Conservation (phyloP, 1,140 invertebrate species). For the Pinna nobilis region DNA sequence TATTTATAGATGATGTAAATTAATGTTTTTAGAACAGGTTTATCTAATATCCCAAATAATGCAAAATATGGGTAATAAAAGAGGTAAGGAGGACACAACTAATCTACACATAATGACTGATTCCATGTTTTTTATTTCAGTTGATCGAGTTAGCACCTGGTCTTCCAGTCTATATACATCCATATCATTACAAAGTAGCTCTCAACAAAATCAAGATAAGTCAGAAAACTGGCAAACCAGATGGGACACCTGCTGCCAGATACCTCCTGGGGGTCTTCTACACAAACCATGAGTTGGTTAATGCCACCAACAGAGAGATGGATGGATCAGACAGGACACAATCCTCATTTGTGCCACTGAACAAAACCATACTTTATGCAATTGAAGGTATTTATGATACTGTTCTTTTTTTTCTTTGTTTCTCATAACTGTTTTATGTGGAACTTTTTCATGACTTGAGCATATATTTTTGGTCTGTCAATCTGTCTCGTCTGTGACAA, state of each 20-base stretch:
- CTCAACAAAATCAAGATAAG: constrained; percentile 5
- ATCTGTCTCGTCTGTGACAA: too few species aligned
- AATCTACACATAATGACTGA: too few species aligned
- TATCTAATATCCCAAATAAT: too few species aligned
- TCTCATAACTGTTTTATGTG: too few species aligned
- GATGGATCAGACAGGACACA: not conserved
- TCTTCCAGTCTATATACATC: not conserved
- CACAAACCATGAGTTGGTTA: not conserved
- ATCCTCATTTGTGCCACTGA: not conserved
- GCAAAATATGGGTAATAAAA: too few species aligned
- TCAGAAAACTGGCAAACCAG: not conserved
- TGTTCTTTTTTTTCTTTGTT: not conserved
- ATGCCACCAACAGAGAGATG: not conserved
- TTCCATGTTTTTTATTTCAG: not conserved
- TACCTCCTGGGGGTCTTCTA: constrained; percentile 2
- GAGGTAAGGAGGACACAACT: too few species aligned
- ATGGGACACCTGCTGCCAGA: not conserved
- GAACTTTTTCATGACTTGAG: too few species aligned
- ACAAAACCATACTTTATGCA: constrained; percentile 5
- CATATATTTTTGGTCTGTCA: too few species aligned
- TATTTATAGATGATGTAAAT: too few species aligned
- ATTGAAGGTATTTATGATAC: not conserved
- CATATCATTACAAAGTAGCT: not conserved
- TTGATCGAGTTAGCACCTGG: not conserved
- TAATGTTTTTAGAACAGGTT: too few species aligned